These are phyloP conservation scores for Himantopus leucocephalus DNA, from an alignment of 2,113 vertebrate genomes.

Conservation along the genomic window DNA sequence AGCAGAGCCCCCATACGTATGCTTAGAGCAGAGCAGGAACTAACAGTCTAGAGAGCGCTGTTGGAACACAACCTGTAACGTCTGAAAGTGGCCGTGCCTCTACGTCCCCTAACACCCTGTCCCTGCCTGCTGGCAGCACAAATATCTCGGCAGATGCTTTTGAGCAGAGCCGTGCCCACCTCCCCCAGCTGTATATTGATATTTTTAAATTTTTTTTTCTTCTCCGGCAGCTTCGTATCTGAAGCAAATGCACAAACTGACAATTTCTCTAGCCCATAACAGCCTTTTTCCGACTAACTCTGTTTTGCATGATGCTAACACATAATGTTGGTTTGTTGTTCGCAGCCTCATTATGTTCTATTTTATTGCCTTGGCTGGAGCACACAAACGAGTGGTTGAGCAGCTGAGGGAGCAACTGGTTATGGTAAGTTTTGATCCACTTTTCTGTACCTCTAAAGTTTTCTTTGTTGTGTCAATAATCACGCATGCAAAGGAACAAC, in stretches of 20 bases:
- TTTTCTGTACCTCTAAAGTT: background rate
- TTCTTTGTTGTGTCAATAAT: background rate
- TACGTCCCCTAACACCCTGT: rapidly evolving
- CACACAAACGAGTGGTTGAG: constrained; percentile 86
- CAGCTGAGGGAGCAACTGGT: constrained; percentile 88
- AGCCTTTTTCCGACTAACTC: background rate
- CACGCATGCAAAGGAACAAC: background rate
- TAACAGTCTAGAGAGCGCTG: background rate
- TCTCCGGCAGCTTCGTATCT: background rate
- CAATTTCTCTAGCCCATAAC: background rate
- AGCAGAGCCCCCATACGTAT: background rate
- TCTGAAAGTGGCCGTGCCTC: background rate
- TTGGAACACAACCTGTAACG: background rate
- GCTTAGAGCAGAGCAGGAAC: background rate
- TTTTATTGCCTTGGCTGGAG: constrained; percentile 88
- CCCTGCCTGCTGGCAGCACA: background rate
- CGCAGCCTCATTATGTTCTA: constrained; percentile 92
- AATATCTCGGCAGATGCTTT: background rate
- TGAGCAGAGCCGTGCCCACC: background rate
- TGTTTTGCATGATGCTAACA: background rate
- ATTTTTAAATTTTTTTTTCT: background rate
- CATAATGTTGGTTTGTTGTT: background rate
- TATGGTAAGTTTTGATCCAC: constrained; percentile 78
- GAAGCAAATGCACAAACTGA: background rate
- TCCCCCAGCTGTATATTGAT: background rate